These are phyloP conservation scores for Sceliomorpha sp. DNA, from an alignment of 2,888 invertebrate species.

Conservation along the genomic window DNA sequence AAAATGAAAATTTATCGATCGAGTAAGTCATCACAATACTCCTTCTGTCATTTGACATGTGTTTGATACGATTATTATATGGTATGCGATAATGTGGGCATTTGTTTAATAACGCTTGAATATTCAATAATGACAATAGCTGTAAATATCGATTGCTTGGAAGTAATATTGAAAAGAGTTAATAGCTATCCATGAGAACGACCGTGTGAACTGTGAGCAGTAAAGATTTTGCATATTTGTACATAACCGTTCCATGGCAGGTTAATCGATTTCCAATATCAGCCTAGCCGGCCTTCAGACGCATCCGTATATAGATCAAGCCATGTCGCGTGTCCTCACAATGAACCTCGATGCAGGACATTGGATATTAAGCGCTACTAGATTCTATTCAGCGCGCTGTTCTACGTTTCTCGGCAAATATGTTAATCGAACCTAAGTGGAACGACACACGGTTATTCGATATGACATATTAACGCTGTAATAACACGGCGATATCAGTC, in stretches of 20 bases:
- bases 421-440: conserved; percentile 29
- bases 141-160: conserved; percentile 2
- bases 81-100: no score
- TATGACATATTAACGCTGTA: conserved; percentile 16
- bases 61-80: no score
- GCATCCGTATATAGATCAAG: conserved; percentile 24
- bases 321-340: conserved; percentile 34
- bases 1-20: no score
- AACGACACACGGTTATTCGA: conserved; percentile 23
- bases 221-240: conserved; percentile 35
- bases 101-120: background rate
- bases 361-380: conserved; percentile 40
- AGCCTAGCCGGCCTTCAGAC: conserved; percentile 8
- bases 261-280: conserved; percentile 41
- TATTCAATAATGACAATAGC: conserved; percentile 2
- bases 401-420: conserved; percentile 25
- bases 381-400: conserved; percentile 39
- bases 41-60: no score
- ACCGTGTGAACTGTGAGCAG: conserved; percentile 13
- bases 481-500: conserved; percentile 8
- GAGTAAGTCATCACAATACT: no score
- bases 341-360: conserved; percentile 42
- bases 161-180: conserved; percentile 14
- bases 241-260: conserved; percentile 20
- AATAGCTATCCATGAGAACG: conserved; percentile 15